Percentiles rank a stretch among this genome's conserved stretches.
These are phyloP conservation scores for Leucophenga maculata DNA, from an alignment of 2,888 invertebrate species.

Conservation along the genomic window DNA sequence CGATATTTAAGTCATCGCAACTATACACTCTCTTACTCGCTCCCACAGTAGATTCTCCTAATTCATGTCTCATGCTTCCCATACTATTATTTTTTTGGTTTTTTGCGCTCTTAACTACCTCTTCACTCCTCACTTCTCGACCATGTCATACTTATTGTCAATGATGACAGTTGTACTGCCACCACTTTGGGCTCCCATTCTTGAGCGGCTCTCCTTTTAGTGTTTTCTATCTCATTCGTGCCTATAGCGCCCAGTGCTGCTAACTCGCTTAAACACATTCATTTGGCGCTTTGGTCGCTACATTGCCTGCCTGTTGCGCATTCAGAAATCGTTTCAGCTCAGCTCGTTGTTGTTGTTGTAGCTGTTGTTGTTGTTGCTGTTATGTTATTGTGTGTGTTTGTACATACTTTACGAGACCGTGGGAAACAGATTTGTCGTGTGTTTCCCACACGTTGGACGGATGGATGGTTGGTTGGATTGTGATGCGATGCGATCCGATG, in stretches of 20 bases:
- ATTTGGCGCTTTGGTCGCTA: conserved; percentile 36
- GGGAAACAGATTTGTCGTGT: conserved; percentile 73
- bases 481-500: conserved; percentile 66
- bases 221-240: conserved; percentile 18
- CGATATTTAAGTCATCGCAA: background rate
- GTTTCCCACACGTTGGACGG: conserved; percentile 73
- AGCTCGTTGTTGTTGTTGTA: conserved; percentile 22
- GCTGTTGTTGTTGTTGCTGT: conserved; percentile 43
- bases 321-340: conserved; percentile 24
- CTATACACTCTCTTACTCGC: background rate
- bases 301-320: conserved; percentile 24
- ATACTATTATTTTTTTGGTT: conserved; percentile 8
- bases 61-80: conserved; percentile 19
- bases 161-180: conserved; percentile 66
- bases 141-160: conserved; percentile 71
- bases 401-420: conserved; percentile 72
- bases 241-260: conserved; percentile 32
- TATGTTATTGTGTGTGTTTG: conserved; percentile 47
- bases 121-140: conserved; percentile 26
- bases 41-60: conserved; percentile 41
- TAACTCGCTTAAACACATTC: conserved; percentile 10
- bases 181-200: conserved; percentile 29
- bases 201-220: conserved; percentile 21
- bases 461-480: conserved; percentile 72
- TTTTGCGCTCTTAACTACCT: background rate